Evolutionary conservation across 2,888 invertebrate genomes (phyloP).

Genomic region (Danaus chrysippus): DNA sequence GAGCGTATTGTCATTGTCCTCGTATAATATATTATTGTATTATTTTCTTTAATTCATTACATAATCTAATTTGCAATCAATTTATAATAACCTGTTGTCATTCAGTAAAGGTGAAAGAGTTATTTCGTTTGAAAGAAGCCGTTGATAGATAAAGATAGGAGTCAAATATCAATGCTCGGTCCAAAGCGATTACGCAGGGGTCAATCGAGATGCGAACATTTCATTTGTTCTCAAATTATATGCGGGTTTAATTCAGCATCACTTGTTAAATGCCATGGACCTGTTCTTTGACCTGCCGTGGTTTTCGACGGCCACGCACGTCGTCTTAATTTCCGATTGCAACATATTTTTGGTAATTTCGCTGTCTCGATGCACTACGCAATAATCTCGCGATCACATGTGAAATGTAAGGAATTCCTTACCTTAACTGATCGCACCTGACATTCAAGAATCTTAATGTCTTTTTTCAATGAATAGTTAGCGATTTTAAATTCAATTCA

Average conservation of each 20-base stretch:
- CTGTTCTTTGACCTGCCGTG: conserved; percentile 55
- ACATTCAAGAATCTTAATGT: conserved; percentile 25
- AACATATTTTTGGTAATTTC: conserved; percentile 34
- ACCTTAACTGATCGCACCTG: conserved; percentile 16
- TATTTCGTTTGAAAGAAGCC: not conserved
- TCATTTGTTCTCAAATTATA: conserved; percentile 15
- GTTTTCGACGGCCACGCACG: conserved; percentile 39
- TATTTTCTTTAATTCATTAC: conserved; percentile 4
- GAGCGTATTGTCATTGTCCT: conserved; percentile 31
- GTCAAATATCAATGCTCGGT: not conserved
- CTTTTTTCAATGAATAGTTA: conserved; percentile 25
- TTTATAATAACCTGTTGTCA: no score
- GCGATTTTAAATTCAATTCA: not conserved
- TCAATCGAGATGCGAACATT: conserved; percentile 4
- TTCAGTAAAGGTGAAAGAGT: no score
- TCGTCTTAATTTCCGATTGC: conserved; percentile 31
- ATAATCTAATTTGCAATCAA: not conserved
- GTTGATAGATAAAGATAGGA: conserved; percentile 1
- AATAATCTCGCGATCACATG: conserved; percentile 22
- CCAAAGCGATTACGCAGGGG: not conserved
- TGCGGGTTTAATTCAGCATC: conserved; percentile 40
- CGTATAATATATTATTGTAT: conserved; percentile 14
- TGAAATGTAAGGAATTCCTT: conserved; percentile 19
- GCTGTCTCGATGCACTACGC: conserved; percentile 22
- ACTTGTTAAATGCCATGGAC: conserved; percentile 43